Evolutionary conservation across 2,797 vertebrate genomes (phyloP), one percentile per base, ranked within the genome.

Genomic region (Danio choprae): DNA sequence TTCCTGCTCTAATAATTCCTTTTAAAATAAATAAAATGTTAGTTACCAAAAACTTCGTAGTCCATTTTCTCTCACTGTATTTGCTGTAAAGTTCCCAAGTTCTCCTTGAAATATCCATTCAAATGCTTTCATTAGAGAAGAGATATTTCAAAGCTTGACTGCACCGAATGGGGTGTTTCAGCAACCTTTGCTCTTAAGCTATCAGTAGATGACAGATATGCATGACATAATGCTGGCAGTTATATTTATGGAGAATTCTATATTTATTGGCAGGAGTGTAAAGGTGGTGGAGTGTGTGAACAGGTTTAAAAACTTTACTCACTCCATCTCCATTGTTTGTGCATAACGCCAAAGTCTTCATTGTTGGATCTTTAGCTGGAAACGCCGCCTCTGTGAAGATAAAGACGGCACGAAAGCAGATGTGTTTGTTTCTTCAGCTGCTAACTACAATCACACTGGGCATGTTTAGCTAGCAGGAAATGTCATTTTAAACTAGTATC

Each of bases 181-280:
- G 50, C 88, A 86, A 89, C 92, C 92, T 81, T 92, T 93, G 89
- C 18, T 74, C 89, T 0, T 38, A 51, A 64, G 50, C 41, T 80
- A 84, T 88, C 74, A 59, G 41, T 76, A 38, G n/a, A 62, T 81
- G 69, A 60, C 40, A 50, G 4, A 55, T 55, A 43, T 79, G 83
- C 84, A 89, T 80, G 71, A 48, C 77, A 53, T 80, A 84, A 83
- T 48, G 65, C 18, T 20, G 64, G 46, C 18, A 16, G 9, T 67
- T 55, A 74, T 58, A 75, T 81, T 15, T 68, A 64, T 73, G 51
- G 58, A 55, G 18, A 60, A 20, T 22, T 55, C 29, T 40, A 29
- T 43, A 9, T 38, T 38, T 40, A 74, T 74, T 6, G 62, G n/a
- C 29, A 38, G 13, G 36, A 76, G 1, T 10, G 5, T 64, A 40